Conservation (phyloP, 1,140 invertebrate genomes). For the Drosophila nigromelanica region DNA sequence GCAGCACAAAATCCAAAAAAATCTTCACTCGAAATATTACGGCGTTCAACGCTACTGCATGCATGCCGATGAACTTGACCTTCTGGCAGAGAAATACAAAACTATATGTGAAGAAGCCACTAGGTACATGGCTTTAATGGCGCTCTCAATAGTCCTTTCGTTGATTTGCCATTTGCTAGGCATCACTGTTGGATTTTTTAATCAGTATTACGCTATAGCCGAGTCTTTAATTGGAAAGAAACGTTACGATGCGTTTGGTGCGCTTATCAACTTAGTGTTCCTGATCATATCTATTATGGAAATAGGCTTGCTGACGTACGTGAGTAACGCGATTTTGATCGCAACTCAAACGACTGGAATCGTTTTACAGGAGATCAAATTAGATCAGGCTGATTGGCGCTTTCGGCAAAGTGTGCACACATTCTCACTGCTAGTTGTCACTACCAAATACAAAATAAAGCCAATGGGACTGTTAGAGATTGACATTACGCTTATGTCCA, state of each 20-base stretch:
- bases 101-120: constrained; percentile 48
- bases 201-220: constrained; percentile 65
- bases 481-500: constrained; percentile 55
- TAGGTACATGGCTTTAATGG: constrained; percentile 54
- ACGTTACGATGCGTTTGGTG: constrained; percentile 63
- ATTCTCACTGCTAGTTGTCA: constrained; percentile 56
- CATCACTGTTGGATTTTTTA: constrained; percentile 70
- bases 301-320: constrained; percentile 49
- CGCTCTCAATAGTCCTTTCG: constrained; percentile 63
- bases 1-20: constrained; percentile 41
- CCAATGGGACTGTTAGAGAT: constrained; percentile 67
- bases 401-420: constrained; percentile 56
- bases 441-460: constrained; percentile 61
- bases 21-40: constrained; percentile 56
- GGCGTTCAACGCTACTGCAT: constrained; percentile 65
- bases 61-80: constrained; percentile 68
- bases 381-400: constrained; percentile 57
- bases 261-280: constrained; percentile 67
- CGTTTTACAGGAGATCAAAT: constrained; percentile 57
- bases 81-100: constrained; percentile 47
- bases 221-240: constrained; percentile 61
- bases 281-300: constrained; percentile 66
- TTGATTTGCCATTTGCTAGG: constrained; percentile 72
- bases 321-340: constrained; percentile 52
- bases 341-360: constrained; percentile 44